Evolutionary conservation across 2,113 vertebrate species (phyloP).

Genomic region (Percina caprodes): DNA sequence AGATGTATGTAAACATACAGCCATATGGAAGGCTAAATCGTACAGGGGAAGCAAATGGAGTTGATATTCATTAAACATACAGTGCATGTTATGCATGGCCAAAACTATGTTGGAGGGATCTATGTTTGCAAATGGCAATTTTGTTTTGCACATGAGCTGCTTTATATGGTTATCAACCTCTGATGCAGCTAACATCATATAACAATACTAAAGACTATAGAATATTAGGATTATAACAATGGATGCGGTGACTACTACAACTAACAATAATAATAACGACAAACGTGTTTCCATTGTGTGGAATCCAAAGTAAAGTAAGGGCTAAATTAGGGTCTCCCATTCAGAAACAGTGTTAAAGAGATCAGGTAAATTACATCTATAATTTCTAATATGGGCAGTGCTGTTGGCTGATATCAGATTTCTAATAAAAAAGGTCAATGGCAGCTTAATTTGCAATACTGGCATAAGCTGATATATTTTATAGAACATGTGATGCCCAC

Average conservation of each 20-base stretch:
- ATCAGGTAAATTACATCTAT: not conserved
- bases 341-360: not conserved
- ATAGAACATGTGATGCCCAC: constrained; percentile 8
- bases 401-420: not conserved
- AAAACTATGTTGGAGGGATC: not conserved
- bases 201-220: not conserved
- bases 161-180: not conserved
- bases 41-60: not conserved
- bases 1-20: not conserved
- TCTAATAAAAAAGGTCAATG: not conserved
- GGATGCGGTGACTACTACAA: not conserved
- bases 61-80: not conserved
- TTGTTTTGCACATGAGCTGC: not conserved
- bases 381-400: not conserved
- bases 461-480: not conserved
- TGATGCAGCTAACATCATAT: not conserved
- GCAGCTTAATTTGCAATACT: not conserved
- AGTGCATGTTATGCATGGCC: not conserved
- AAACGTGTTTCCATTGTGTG: not conserved
- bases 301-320: not conserved
- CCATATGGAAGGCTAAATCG: not conserved
- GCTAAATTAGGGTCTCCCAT: not conserved
- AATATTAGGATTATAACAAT: not conserved
- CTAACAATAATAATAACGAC: not conserved
- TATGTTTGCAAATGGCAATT: not conserved